phyloP scores from a whole-genome alignment of 92 coral and sea anemone species.

The Palythoa caribaeorum region DNA sequence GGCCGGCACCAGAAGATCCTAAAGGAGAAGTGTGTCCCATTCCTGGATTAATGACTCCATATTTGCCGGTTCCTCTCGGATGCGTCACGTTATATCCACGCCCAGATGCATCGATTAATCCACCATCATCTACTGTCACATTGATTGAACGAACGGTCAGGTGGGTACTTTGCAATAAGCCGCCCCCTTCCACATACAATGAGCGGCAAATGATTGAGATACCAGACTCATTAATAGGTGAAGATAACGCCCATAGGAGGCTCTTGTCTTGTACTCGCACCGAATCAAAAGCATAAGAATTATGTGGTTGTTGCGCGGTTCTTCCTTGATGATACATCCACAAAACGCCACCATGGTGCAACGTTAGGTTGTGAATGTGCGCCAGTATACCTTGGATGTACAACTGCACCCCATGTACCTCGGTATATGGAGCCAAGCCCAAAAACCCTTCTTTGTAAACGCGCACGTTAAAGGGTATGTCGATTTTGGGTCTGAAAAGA shows the following conservation, averaged over 20 bases:
- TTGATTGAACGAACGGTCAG: conserved; percentile 67
- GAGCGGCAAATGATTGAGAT: conserved; percentile 53
- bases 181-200: conserved; percentile 73
- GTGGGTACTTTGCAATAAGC: conserved; percentile 65
- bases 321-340: conserved; percentile 78
- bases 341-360: conserved; percentile 75
- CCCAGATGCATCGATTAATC: conserved; percentile 54
- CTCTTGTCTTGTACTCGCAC: conserved; percentile 72
- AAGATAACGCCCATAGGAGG: conserved; percentile 58
- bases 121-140: conserved; percentile 81
- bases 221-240: conserved; percentile 66
- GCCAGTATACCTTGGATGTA: conserved; percentile 73
- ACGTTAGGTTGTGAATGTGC: conserved; percentile 70
- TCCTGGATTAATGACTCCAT: conserved; percentile 72
- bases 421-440: conserved; percentile 77
- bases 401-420: conserved; percentile 75
- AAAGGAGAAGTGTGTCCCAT: conserved; percentile 50
- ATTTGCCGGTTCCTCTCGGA: conserved; percentile 39
- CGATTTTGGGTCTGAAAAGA: conserved; percentile 68
- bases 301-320: conserved; percentile 69
- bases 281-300: conserved; percentile 66
- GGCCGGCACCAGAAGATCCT: conserved; percentile 81
- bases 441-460: conserved; percentile 73
- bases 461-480: conserved; percentile 76
- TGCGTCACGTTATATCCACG: conserved; percentile 75